phyloP scores from a whole-genome alignment of 2,797 vertebrate genomes.

The Muscicapa striata region DNA sequence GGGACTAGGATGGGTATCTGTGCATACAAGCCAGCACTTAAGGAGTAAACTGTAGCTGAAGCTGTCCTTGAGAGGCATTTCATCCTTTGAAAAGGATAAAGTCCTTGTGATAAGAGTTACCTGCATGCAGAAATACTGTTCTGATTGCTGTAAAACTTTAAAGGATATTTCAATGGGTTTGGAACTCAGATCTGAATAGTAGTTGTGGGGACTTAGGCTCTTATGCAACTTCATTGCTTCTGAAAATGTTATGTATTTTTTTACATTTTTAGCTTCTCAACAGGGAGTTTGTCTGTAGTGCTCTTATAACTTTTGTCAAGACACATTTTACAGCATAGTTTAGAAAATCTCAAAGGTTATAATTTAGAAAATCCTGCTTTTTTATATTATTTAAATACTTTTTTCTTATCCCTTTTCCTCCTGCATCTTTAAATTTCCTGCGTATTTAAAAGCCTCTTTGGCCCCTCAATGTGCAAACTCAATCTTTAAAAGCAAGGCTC shows the following conservation, averaged over 20 bases:
- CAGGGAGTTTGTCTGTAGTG: neutral
- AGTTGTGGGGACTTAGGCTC: neutral
- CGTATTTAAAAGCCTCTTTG: neutral
- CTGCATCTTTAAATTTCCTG: neutral
- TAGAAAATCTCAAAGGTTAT: neutral
- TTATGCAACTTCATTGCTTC: neutral
- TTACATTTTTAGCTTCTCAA: neutral
- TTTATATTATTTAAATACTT: neutral
- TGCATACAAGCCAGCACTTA: neutral
- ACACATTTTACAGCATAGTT: neutral
- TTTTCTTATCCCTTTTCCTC: neutral
- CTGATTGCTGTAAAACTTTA: neutral
- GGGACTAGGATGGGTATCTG: neutral
- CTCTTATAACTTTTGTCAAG: neutral
- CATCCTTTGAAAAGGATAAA: neutral
- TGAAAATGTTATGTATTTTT: neutral
- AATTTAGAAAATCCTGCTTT: neutral
- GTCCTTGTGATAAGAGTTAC: neutral
- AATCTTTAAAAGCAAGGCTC: neutral
- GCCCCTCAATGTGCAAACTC: neutral
- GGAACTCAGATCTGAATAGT: neutral
- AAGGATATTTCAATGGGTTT: neutral
- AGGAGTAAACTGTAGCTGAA: neutral
- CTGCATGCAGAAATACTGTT: neutral
- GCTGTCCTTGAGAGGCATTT: neutral